Base-by-base conservation (phyloP, 1,140 invertebrate species). In the Zaprionus inermis region DNA sequence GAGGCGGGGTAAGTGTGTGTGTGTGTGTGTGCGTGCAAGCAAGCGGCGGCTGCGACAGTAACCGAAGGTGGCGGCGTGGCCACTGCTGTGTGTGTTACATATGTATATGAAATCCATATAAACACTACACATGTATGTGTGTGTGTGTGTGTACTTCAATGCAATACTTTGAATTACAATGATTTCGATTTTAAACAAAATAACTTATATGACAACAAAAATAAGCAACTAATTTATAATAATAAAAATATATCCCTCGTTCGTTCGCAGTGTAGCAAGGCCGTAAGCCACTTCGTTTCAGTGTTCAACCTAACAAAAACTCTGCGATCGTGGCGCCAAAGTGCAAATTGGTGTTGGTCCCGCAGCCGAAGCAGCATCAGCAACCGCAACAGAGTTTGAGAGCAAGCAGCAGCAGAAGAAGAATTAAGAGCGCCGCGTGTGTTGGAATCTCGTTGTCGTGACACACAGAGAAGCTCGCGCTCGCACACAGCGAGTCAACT, bases 381-480 rank as follows among this genome's bases (percentile, higher is more conserved):
- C 57, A 46, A 46, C 52, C 24, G 69, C 32, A 32, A 32, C 30
- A 32, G 30, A 32, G 6, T 32, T 32, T 32, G 30, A 32, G 30
- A 32, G 30, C 30, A 32, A 7, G 49, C 28, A 64, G 32, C 38
- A 38, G 68, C 51, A 58, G 49, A 11, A 54, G 58, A 32, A 61
- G 51, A 22, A 16, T 14, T 51, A 64, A 63, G 52, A 51, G 71
- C 65, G 75, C 65, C 71, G 76, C 72, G 76, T 78, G 76, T 78
- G 72, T 74, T 75, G 76, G 76, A 78, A 78, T 70, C 72, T 70
- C 61, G 51, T 49, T 28, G 64, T 51, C 18, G 44, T 49, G 10
- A 65, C 46, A 77, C 49, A 60, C 57, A 36, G 55, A 46, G 56
- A 67, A 44, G 24, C 28, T 49, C 30, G 10, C 65, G 22, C 44